A percentile compares a stretch with the other conserved stretches of the same genome.
These are phyloP conservation scores for Papilio dardanus DNA, from an alignment of 1,140 invertebrate genomes.

Conservation along the genomic window DNA sequence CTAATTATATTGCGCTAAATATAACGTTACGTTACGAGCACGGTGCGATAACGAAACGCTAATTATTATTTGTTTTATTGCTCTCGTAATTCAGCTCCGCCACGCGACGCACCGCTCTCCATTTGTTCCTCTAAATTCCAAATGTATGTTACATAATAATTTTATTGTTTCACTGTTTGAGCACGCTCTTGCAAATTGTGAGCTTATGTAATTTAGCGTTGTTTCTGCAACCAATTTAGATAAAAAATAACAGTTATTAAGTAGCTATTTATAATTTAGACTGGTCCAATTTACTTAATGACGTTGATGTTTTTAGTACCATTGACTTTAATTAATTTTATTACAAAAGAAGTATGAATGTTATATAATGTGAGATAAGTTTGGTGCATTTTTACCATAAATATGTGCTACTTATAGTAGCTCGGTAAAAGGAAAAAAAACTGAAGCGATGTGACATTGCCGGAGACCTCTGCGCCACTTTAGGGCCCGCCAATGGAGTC, in stretches of 20 bases:
- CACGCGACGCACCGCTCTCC: background rate
- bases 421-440: background rate
- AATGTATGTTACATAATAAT: slow-evolving; percentile 1
- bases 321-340: background rate
- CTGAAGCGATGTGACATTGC: background rate
- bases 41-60: background rate
- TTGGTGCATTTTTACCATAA: background rate
- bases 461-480: background rate
- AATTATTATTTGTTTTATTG: slow-evolving; percentile 22
- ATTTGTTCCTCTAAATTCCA: slow-evolving; percentile 12
- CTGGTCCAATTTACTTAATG: background rate
- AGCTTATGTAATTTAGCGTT: background rate
- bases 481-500: slow-evolving; percentile 7
- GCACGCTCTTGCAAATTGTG: background rate
- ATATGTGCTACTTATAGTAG: background rate
- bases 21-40: background rate
- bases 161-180: slow-evolving; percentile 11
- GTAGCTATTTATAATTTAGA: background rate
- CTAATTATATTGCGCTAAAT: slow-evolving; percentile 10
- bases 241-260: background rate
- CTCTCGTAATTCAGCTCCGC: background rate
- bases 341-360: background rate
- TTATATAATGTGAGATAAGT: background rate
- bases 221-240: background rate
- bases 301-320: background rate